Base-by-base conservation (phyloP, 2,888 invertebrate species). In the Bellardia bayeri region DNA sequence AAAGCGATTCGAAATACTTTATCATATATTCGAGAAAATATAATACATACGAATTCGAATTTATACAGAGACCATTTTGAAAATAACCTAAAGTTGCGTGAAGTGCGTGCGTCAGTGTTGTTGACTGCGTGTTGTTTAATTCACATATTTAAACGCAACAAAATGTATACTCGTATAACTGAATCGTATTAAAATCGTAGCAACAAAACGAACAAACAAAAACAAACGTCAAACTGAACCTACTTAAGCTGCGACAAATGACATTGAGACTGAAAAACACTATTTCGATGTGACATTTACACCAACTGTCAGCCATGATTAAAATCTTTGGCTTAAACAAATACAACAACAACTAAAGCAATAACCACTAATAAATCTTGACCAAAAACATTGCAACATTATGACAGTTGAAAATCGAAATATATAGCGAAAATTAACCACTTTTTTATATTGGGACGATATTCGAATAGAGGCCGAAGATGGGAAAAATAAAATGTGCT, bases 321-420 rank as follows among this genome's bases (percentile, higher is more conserved):
- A 64, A 64, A 64, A 64, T 82, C 82, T 82, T 63, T 61, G 51
- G 69, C n/a, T 69, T 7, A 23, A 49, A 68, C 23, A 30, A 68
- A 23, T 40, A 42, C 16, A 42, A 16, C 23, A 45, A 66, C 16
- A 16, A 14, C 42, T 45, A 23, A 42, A 8, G 11, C 23, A 30
- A 68, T 33, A 37, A 51, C 33, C 33, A 69, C 14, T 33, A 69
- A 69, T 51, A 56, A 56, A 56, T 72, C 54, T 56, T 72, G 40
- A 40, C 9, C 37, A 72, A 72, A 72, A 13, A 37, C n/a, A 37
- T 40, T 64, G 54, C 69, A 45, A 71, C n/a, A n/a, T n/a, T n/a
- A 16, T 33, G 51, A 37, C 33, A 33, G 69, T 51, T 69, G 13
- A 71, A 54, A 37, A 16, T 11, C 51, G 23, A 16, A 66, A 66